Evolutionary conservation across 2,113 vertebrate genomes (phyloP), one percentile per base, ranked within the genome.

Genomic region (Lagenorhynchus albirostris): DNA sequence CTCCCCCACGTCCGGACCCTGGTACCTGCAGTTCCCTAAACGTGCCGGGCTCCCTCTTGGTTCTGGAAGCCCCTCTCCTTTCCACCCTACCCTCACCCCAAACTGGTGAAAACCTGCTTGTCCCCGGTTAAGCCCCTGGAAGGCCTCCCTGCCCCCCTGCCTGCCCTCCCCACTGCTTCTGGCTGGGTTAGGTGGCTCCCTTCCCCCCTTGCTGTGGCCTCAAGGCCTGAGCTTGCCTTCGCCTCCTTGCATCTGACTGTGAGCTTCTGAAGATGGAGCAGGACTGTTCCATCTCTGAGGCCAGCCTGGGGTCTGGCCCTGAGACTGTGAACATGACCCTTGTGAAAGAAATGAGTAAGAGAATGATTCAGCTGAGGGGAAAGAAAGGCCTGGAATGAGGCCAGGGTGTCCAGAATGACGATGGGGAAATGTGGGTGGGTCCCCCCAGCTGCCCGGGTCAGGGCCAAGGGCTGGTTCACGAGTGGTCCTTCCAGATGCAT

Each of bases 1-100:
- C 29, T 36, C 33, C 53, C 41, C 62, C 6, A 0, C 0, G 1
- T 21, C 33, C 11, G 2, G 26, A 44, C 71, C 20, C 55, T 9
- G 2, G 23, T 4, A 12, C 21, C 65, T 73, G 25, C 5, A 0
- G 17, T 29, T 79, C 15, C 55, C 73, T 6, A 8, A 13, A 15
- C 0, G 2, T 15, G 53, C 44, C 29, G 31, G 41, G 23, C 41
- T 63, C 29, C n/a, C 6, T 47, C 36, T 63, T 44, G 60, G 70
- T 85, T 15, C 63, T 25, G 17, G 53, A 71, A 8, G 8, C 26
- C n/a, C 47, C 1, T 23, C 31, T 15, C 17, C 18, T 36, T 47
- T 31, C 76, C 5, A 20, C 14, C 5, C 38, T 20, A 8, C 47
- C 33, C 47, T 82, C 25, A 36, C 47, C 36, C 41, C 18, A 50